Conservation (phyloP, 2,888 invertebrate genomes). For the Neoaliturus tenellus region DNA sequence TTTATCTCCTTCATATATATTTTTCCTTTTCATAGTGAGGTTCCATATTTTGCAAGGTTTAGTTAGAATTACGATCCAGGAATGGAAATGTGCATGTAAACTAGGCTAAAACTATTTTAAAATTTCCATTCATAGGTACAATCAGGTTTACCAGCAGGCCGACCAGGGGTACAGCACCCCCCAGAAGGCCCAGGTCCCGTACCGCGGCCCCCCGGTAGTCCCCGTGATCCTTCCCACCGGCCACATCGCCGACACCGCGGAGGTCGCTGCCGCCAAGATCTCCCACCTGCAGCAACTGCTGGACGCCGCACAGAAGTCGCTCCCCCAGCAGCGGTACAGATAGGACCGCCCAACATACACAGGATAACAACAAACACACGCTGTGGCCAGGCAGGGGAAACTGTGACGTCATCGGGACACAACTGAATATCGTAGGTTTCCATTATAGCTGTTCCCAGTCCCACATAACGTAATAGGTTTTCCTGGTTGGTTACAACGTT, state of each 20-base stretch:
- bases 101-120: too few species aligned
- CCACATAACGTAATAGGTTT: background rate
- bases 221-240: slow-evolving; percentile 38
- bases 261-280: slow-evolving; percentile 69
- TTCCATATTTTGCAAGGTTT: too few species aligned
- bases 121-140: background rate
- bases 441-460: background rate
- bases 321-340: slow-evolving; percentile 26
- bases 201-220: slow-evolving; percentile 20
- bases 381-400: too few species aligned
- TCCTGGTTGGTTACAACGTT: background rate
- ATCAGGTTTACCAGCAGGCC: slow-evolving; percentile 43
- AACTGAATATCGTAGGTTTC: background rate
- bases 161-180: slow-evolving; percentile 39
- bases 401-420: background rate
- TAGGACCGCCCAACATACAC: background rate
- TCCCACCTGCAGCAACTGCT: slow-evolving; percentile 44
- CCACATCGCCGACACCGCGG: slow-evolving; percentile 72
- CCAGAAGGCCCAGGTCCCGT: background rate
- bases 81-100: too few species aligned
- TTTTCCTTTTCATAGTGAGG: too few species aligned
- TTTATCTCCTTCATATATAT: too few species aligned
- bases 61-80: too few species aligned
- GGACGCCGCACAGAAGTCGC: slow-evolving; percentile 36
- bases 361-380: too few species aligned